Base-by-base conservation (phyloP, 2,888 invertebrate species). In the Ariolimax columbianus region DNA sequence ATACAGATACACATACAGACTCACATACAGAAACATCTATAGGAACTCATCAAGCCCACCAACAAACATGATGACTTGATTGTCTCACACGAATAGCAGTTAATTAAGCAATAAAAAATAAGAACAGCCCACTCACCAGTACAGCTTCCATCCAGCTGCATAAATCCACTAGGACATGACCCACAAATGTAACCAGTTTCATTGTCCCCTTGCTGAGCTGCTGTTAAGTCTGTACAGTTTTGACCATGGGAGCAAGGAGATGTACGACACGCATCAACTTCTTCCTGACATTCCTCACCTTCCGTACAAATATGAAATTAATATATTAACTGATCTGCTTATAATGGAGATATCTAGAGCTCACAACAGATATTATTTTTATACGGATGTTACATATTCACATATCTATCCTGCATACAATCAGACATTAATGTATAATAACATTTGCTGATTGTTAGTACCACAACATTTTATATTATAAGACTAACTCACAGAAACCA, bases 181-280 rank as follows among this genome's bases (percentile, higher is more conserved):
- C 77, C 81, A 70, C 86, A 86, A 38, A 59, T 63, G 73, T 86
- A 84, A 0, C 85, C 85, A 1, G 80, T 36, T 4, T 82, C 70
- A 36, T 66, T 78, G 0, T 81, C 83, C 3, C 66, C 79, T 78
- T 89, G 88, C 26, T 83, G 80, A 17, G 77, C 87, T 11, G 90
- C 87, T 4, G 86, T 36, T 9, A 78, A 70, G 83, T 90, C 90
- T 26, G 88, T 86, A 77, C 90, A 90, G 47, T 77, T 87, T 38
- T 79, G 79, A n/a, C 66, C 63, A 7, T 3, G 1, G 9, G 30
- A 30, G 30, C 79, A 79, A 40, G 79, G 79, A 0, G 14, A 26
- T 4, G 11, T 26, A 47, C 9, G n/a, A 19, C 79, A 79, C 23
- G 14, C 79, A 43, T 79, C n/a, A 26, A 38, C n/a, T n/a, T 66